Conservation (phyloP, 2,888 invertebrate species). For the Polymixis flavicincta region DNA sequence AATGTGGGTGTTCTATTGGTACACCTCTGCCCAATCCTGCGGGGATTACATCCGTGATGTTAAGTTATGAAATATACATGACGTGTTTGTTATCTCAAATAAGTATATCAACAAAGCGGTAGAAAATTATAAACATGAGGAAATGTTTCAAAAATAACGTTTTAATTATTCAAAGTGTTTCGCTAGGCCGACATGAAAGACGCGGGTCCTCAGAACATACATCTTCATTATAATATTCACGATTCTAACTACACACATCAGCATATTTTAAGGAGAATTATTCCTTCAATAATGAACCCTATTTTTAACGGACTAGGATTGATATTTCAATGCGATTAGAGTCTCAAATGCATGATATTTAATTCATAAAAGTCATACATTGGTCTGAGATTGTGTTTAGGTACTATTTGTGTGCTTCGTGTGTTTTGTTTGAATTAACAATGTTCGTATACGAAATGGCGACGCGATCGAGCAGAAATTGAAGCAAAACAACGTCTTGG, state of each 20-base stretch:
- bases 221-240: conserved; percentile 45
- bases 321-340: not conserved
- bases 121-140: not conserved
- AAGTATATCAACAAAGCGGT: not conserved
- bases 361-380: conserved; percentile 60
- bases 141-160: conserved; percentile 2
- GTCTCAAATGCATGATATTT: conserved; percentile 48
- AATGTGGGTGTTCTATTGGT: not conserved
- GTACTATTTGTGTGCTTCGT: conserved; percentile 52
- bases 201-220: conserved; percentile 21
- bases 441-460: conserved; percentile 41
- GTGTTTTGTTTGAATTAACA: conserved; percentile 46
- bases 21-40: too few species aligned
- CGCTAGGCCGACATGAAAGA: conserved; percentile 26
- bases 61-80: not conserved
- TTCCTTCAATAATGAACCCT: conserved; percentile 14
- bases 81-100: not conserved
- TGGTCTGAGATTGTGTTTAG: conserved; percentile 51
- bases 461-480: conserved; percentile 19
- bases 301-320: fast-evolving
- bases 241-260: conserved; percentile 43
- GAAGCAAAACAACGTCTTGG: conserved; percentile 20
- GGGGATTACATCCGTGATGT: too few species aligned
- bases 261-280: conserved; percentile 17
- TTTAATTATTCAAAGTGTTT: conserved; percentile 28